A percentile compares a stretch with the other conserved stretches of the same genome.
These are phyloP conservation scores for Vombatus ursinus DNA, from an alignment of 2,113 vertebrate species.

Conservation along the genomic window DNA sequence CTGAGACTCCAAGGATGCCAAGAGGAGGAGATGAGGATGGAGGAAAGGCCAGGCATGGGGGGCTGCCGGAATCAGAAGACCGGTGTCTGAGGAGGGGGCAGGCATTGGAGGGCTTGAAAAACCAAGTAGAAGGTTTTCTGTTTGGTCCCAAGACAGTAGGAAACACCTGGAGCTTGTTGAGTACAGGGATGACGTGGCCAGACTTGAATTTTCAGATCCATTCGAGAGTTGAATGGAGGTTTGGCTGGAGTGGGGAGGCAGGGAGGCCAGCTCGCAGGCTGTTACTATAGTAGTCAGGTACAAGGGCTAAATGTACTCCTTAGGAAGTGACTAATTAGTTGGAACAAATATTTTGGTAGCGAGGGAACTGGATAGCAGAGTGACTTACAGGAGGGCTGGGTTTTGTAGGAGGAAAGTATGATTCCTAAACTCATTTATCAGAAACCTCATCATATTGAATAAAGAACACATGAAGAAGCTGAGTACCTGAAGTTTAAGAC, in stretches of 20 bases:
- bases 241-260: not conserved
- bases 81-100: not conserved
- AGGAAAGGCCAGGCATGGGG: not conserved
- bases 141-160: constrained; percentile 3
- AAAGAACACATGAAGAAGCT: too few species aligned
- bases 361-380: not conserved
- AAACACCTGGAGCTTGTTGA: not conserved
- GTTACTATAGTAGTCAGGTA: not conserved
- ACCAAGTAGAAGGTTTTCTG: not conserved
- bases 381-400: not conserved
- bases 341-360: not conserved
- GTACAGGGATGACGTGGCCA: not conserved
- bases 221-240: constrained; percentile 14
- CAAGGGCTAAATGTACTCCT: not conserved
- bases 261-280: not conserved
- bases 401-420: too few species aligned
- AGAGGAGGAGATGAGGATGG: not conserved
- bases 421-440: not conserved
- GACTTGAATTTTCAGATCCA: not conserved
- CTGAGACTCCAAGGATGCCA: not conserved
- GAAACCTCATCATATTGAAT: too few species aligned
- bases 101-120: not conserved
- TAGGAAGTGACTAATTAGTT: not conserved
- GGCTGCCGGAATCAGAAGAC: not conserved
- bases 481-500: too few species aligned